A percentile compares a stretch with the other conserved stretches of the same genome.
Conservation (phyloP, 64 coral and sea anemone species). For the Pocillopora verrucosa region DNA sequence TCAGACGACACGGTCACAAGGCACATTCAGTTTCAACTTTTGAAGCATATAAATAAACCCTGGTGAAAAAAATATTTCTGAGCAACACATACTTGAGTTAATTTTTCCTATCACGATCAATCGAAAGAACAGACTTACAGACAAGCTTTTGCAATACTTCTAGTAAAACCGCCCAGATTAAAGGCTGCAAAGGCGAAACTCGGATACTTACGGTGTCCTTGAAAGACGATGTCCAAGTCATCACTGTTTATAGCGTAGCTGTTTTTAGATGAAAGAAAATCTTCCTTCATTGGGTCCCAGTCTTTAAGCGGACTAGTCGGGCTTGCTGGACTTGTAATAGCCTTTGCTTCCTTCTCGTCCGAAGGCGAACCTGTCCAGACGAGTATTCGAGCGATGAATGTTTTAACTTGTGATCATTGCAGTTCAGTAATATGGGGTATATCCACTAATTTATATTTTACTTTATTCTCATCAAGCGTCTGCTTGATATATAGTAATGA, state of each 20-base stretch:
- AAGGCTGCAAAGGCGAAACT: not conserved
- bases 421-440: not conserved
- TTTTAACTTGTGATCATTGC: no score
- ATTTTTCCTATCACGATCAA: no score
- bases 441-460: no score
- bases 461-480: not conserved
- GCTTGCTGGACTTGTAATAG: slow-evolving; percentile 31
- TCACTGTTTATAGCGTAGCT: slow-evolving; percentile 70
- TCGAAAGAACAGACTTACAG: no score
- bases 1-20: no score
- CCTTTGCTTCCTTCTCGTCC: not conserved
- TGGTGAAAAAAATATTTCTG: no score
- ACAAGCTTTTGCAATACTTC: no score
- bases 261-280: slow-evolving; percentile 84
- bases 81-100: no score
- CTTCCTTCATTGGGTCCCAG: slow-evolving; percentile 85
- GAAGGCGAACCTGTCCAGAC: not conserved
- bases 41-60: no score
- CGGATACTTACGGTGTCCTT: slow-evolving; percentile 80
- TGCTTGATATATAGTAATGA: no score
- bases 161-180: no score
- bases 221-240: slow-evolving; percentile 84
- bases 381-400: not conserved
- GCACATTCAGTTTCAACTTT: no score
- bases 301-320: slow-evolving; percentile 40